phyloP scores from a whole-genome alignment of 2,888 invertebrate species.

The Nebria salina region DNA sequence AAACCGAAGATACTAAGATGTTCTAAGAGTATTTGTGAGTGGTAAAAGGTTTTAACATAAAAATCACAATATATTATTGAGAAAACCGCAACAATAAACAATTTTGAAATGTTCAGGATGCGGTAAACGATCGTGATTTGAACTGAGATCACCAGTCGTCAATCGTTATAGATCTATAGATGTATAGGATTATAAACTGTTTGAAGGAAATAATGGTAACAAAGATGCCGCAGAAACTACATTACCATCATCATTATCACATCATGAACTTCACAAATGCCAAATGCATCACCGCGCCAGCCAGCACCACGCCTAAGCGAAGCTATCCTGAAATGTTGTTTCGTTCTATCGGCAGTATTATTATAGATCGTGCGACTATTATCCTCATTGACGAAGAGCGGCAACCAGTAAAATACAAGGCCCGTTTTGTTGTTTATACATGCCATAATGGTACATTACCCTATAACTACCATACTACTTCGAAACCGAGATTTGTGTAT shows the following conservation, averaged over 20 bases:
- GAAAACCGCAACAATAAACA: neutral
- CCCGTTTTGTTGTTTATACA: neutral
- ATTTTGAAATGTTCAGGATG: neutral
- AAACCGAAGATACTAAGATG: too few relatives aligned
- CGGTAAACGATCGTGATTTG: neutral
- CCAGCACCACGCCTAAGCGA: neutral
- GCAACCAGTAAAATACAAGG: neutral
- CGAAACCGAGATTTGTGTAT: too few relatives aligned
- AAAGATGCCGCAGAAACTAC: neutral
- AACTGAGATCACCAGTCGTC: neutral
- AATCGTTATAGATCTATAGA: neutral
- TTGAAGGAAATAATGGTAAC: neutral
- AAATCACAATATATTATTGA: neutral
- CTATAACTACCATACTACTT: neutral
- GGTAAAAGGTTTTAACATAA: too few relatives aligned
- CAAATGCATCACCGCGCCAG: neutral
- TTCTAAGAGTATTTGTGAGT: too few relatives aligned
- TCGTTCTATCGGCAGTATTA: neutral
- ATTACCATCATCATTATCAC: neutral
- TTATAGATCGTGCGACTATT: conserved; percentile 1
- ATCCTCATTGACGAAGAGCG: neutral
- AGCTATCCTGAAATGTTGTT: too few relatives aligned
- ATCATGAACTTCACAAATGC: neutral
- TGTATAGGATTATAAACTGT: neutral
- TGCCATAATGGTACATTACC: neutral